These are phyloP conservation scores for Glaucomys volans DNA, from an alignment of 2,113 vertebrate genomes.

Conservation along the genomic window DNA sequence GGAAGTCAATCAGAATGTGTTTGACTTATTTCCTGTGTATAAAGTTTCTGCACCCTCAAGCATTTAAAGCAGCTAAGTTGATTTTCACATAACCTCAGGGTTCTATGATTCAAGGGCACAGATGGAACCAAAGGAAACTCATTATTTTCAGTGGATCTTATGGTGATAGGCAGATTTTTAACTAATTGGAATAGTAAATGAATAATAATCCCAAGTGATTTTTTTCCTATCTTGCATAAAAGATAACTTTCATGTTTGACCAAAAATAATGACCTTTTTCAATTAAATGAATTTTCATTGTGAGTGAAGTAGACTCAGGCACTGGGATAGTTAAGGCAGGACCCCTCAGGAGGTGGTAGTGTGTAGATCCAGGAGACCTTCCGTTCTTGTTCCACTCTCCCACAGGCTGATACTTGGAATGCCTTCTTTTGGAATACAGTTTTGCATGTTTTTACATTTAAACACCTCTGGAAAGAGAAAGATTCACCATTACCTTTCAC, in stretches of 20 bases:
- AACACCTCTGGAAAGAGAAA: not conserved
- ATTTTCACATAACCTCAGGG: not conserved
- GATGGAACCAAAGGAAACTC: not conserved
- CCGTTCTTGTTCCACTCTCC: not conserved
- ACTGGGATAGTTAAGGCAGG: not conserved
- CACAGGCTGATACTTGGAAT: no score
- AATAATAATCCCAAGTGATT: not conserved
- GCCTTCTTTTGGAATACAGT: not conserved
- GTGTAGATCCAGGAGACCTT: not conserved
- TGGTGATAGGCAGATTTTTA: not conserved
- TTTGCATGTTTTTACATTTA: not conserved
- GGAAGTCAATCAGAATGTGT: not conserved
- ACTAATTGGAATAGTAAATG: not conserved
- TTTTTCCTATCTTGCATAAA: not conserved
- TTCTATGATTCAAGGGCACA: not conserved
- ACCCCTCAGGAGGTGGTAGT: fast-evolving
- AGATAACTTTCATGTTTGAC: conserved; percentile 10
- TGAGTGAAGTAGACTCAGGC: not conserved
- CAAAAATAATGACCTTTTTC: not conserved
- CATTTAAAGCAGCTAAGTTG: not conserved
- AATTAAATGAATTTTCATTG: not conserved
- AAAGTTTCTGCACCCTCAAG: not conserved
- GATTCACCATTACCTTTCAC: not conserved
- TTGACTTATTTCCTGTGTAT: not conserved
- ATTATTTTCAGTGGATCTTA: not conserved